Evolutionary conservation across 1,140 invertebrate species (phyloP).

Genomic region (Bombus confusus): DNA sequence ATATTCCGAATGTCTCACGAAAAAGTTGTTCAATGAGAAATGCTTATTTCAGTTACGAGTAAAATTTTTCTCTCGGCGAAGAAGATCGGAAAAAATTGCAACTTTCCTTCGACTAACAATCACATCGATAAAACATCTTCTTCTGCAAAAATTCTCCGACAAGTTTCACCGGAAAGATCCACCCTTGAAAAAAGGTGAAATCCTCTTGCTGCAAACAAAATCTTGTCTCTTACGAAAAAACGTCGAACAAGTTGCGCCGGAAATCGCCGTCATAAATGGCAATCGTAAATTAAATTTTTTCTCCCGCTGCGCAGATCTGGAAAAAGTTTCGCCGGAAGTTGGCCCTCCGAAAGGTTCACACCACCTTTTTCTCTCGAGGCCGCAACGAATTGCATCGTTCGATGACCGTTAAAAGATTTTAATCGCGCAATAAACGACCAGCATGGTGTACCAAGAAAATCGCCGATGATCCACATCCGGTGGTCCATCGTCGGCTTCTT

Average conservation of each 20-base stretch:
- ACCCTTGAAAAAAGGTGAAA: background rate
- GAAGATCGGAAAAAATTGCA: too few species aligned
- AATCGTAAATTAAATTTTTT: background rate
- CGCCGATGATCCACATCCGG: conserved; percentile 56
- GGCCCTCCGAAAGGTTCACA: background rate
- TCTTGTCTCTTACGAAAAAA: background rate
- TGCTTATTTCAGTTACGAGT: too few species aligned
- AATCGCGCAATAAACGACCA: conserved; percentile 47
- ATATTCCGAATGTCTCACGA: too few species aligned
- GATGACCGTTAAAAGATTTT: conserved; percentile 43
- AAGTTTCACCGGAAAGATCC: too few species aligned
- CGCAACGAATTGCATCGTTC: background rate
- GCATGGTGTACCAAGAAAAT: conserved; percentile 42
- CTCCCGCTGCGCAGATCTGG: background rate
- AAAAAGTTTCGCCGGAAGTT: conserved; percentile 4
- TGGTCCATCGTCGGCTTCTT: conserved; percentile 37
- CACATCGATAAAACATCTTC: too few species aligned
- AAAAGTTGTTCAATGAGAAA: too few species aligned
- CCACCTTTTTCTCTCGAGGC: background rate
- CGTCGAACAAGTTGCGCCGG: background rate
- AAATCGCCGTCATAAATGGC: background rate
- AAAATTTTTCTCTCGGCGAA: too few species aligned
- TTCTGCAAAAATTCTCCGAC: too few species aligned
- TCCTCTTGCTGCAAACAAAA: background rate
- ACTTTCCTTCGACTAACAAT: too few species aligned